A percentile compares a stretch with the other conserved stretches of the same genome.
These are phyloP conservation scores for Deilephila elpenor DNA, from an alignment of 2,888 invertebrate genomes.

Conservation along the genomic window DNA sequence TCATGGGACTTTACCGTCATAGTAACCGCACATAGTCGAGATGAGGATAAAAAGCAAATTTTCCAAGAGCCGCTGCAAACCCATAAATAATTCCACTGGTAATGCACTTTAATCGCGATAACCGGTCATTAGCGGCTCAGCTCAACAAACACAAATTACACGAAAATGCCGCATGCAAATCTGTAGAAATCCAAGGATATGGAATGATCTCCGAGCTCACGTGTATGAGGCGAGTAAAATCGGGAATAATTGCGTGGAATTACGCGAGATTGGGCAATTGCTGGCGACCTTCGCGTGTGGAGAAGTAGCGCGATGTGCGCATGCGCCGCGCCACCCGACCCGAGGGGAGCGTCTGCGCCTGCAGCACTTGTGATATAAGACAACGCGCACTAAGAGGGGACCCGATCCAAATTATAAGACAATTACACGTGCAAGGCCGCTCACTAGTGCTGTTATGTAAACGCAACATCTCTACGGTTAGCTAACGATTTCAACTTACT, in stretches of 20 bases:
- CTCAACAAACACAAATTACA: slow-evolving; percentile 9
- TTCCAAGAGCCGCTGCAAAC: background rate
- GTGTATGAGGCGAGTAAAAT: slow-evolving; percentile 17
- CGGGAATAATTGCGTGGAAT: slow-evolving; percentile 24
- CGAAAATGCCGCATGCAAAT: slow-evolving; percentile 12
- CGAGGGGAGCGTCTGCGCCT: slow-evolving; percentile 3
- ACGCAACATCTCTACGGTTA: background rate
- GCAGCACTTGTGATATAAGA: background rate
- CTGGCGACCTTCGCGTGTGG: slow-evolving; percentile 18
- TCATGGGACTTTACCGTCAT: slow-evolving; percentile 2
- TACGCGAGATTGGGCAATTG: slow-evolving; percentile 23
- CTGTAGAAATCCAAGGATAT: slow-evolving; percentile 24
- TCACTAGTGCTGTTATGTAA: background rate
- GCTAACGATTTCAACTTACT: background rate
- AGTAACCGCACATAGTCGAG: background rate
- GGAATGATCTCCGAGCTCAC: slow-evolving; percentile 2
- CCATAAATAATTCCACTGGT: background rate
- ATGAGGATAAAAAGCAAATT: slow-evolving; percentile 1
- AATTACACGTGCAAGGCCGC: background rate
- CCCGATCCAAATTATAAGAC: slow-evolving; percentile 1
- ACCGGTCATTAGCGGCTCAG: background rate
- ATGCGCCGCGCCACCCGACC: background rate
- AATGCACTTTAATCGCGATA: background rate
- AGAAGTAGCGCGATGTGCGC: background rate
- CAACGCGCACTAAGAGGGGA: background rate